phyloP scores from a whole-genome alignment of 2,888 invertebrate genomes.

The Cepaea hortensis region DNA sequence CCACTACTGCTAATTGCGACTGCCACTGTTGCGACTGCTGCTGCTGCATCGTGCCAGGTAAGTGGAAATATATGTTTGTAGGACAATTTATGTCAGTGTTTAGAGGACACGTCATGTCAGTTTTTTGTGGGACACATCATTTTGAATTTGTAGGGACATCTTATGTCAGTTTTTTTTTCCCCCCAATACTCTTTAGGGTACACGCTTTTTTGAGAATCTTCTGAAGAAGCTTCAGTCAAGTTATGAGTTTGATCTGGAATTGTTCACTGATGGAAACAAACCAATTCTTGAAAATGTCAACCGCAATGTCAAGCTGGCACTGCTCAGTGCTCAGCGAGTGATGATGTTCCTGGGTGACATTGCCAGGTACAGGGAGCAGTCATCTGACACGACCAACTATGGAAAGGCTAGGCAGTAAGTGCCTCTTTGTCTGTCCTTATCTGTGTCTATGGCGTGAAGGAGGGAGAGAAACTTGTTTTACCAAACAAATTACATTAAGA shows the following conservation, averaged over 20 bases:
- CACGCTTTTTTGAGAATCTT: constrained; percentile 85
- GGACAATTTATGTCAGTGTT: too few species aligned
- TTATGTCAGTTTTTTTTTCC: neutral
- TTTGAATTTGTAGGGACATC: too few species aligned
- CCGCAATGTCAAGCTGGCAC: constrained; percentile 84
- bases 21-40: too few species aligned
- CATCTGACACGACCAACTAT: constrained; percentile 87
- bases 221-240: constrained; percentile 85
- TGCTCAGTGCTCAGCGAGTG: constrained; percentile 90
- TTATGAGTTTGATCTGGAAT: constrained; percentile 83
- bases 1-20: too few species aligned
- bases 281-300: constrained; percentile 77
- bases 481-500: too few species aligned
- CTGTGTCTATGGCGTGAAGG: neutral
- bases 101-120: too few species aligned
- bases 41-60: too few species aligned
- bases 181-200: constrained; percentile 65
- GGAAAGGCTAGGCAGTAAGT: constrained; percentile 84
- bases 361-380: constrained; percentile 91
- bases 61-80: too few species aligned
- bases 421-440: neutral
- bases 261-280: constrained; percentile 70
- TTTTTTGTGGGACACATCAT: too few species aligned
- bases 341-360: constrained; percentile 94
- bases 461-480: too few species aligned